Evolutionary conservation across 2,797 vertebrate species (phyloP).

Genomic region (Staurois parvus): DNA sequence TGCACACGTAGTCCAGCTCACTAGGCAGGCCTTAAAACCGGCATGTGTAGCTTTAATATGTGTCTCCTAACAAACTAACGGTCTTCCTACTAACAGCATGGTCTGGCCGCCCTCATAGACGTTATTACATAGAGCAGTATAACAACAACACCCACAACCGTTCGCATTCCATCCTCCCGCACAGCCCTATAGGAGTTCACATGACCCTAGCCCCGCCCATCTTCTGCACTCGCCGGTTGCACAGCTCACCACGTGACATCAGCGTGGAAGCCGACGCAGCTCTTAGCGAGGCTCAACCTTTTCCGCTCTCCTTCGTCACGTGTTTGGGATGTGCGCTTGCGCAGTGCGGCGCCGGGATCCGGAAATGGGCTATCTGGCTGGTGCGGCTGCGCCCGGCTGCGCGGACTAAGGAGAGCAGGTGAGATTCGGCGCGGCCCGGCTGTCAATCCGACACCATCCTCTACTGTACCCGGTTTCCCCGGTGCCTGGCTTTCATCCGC

Average conservation of each 20-base stretch:
- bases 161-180: too few relatives aligned
- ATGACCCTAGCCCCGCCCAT: background rate
- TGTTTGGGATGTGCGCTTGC: conserved; percentile 70
- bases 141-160: too few relatives aligned
- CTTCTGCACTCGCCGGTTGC: background rate
- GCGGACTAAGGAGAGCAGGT: conserved; percentile 92
- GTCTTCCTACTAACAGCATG: too few relatives aligned
- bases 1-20: too few relatives aligned
- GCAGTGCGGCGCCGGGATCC: conserved; percentile 73
- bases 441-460: conserved; percentile 86
- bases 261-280: conserved; percentile 50
- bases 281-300: conserved; percentile 39
- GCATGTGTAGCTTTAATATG: too few relatives aligned
- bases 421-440: conserved; percentile 77
- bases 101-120: too few relatives aligned
- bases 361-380: conserved; percentile 93
- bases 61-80: too few relatives aligned
- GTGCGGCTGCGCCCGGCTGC: conserved; percentile 91
- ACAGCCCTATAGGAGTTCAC: background rate
- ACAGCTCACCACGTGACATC: conserved; percentile 15
- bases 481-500: conserved; percentile 65
- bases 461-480: conserved; percentile 62
- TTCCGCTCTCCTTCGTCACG: conserved; percentile 66
- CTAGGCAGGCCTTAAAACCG: too few relatives aligned
- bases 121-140: too few relatives aligned